A percentile compares a stretch with the other conserved stretches of the same genome.
phyloP scores from a whole-genome alignment of 2,113 vertebrate genomes.

The Phainopepla nitens region DNA sequence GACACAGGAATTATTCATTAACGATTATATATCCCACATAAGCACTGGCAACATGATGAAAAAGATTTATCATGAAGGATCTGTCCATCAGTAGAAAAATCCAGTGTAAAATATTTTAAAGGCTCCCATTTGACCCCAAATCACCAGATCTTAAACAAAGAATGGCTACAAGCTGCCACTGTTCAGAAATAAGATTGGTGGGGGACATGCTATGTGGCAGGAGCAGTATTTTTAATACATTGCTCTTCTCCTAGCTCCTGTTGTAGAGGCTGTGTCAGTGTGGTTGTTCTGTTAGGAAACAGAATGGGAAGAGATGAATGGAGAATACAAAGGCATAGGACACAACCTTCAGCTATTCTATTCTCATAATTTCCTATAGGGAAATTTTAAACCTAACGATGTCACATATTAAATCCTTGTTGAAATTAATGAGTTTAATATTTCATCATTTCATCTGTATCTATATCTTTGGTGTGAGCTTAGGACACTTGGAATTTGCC shows the following conservation, averaged over 20 bases:
- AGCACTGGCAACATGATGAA: background rate
- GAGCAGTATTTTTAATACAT: background rate
- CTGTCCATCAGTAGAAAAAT: conserved; percentile 2
- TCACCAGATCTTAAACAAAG: background rate
- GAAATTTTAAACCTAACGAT: background rate
- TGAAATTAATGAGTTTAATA: conserved; percentile 11
- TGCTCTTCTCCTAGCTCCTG: background rate
- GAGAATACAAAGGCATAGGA: background rate
- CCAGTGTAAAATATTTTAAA: conserved; percentile 20
- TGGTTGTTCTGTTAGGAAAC: background rate
- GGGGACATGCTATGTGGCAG: background rate
- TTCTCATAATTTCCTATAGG: background rate
- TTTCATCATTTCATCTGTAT: background rate
- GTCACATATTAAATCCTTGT: background rate
- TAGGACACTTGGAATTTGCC: background rate
- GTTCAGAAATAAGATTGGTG: background rate
- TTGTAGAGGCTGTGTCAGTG: background rate
- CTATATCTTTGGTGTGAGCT: background rate
- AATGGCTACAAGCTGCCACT: background rate
- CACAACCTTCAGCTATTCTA: background rate
- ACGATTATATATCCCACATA: background rate
- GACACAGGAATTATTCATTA: background rate
- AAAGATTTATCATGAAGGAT: conserved; percentile 7
- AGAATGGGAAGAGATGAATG: background rate
- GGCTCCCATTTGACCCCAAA: background rate